A percentile compares a stretch with the other conserved stretches of the same genome.
These are phyloP conservation scores for Meteorus sp. DNA, from an alignment of 1,140 invertebrate species.

Conservation along the genomic window DNA sequence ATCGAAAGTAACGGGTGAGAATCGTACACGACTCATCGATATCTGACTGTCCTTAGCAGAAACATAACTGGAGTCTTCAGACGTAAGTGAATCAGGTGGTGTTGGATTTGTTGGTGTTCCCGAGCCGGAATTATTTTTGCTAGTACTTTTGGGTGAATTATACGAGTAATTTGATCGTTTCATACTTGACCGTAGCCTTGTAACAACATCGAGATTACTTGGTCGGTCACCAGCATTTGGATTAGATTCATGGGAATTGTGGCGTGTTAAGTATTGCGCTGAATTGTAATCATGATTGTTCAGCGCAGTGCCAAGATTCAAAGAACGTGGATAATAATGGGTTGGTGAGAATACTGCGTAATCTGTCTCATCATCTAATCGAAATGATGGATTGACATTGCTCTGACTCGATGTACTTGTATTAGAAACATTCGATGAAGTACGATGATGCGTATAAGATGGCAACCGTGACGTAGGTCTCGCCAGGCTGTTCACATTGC, in stretches of 20 bases:
- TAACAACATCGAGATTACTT: slow-evolving; percentile 69
- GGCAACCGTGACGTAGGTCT: slow-evolving; percentile 57
- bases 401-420: slow-evolving; percentile 62
- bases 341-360: slow-evolving; percentile 56
- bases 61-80: slow-evolving; percentile 82
- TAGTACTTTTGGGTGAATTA: slow-evolving; percentile 58
- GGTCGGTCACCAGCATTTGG: slow-evolving; percentile 66
- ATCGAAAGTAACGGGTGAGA: slow-evolving; percentile 74
- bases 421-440: slow-evolving; percentile 74
- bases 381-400: slow-evolving; percentile 65
- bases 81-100: slow-evolving; percentile 79
- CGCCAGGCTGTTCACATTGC: slow-evolving; percentile 58
- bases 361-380: slow-evolving; percentile 67
- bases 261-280: slow-evolving; percentile 57
- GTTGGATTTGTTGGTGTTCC: slow-evolving; percentile 86
- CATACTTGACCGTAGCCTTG: slow-evolving; percentile 74
- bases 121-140: slow-evolving; percentile 64
- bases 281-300: slow-evolving; percentile 54
- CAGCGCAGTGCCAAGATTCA: slow-evolving; percentile 36
- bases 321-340: slow-evolving; percentile 42
- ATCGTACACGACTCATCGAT: slow-evolving; percentile 70
- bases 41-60: slow-evolving; percentile 76
- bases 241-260: slow-evolving; percentile 62
- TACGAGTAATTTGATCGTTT: slow-evolving; percentile 68
- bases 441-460: slow-evolving; percentile 64